A percentile compares a stretch with the other conserved stretches of the same genome.
Conservation (phyloP, 37 sponge, comb jelly and placozoan genomes). For the Ephydatia muelleri region DNA sequence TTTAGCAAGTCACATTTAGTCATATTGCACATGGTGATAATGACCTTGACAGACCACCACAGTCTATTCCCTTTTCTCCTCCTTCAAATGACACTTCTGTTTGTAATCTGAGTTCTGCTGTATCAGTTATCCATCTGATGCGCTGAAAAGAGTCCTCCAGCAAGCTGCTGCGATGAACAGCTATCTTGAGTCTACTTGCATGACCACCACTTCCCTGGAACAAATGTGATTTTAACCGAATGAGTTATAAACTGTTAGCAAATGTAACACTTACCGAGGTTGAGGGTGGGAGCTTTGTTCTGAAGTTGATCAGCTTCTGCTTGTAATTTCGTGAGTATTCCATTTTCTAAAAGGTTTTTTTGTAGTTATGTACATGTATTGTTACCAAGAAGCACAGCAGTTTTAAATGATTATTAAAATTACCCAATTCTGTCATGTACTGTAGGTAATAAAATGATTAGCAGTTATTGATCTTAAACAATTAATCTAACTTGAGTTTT, state of each 20-base stretch:
- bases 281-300: slow-evolving; percentile 48
- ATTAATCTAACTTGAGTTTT: too few relatives aligned
- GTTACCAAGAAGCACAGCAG: too few relatives aligned
- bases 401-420: too few relatives aligned
- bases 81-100: background rate
- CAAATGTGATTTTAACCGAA: too few relatives aligned
- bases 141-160: slow-evolving; percentile 83
- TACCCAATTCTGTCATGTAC: too few relatives aligned
- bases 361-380: too few relatives aligned
- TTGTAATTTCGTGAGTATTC: slow-evolving; percentile 84
- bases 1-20: too few relatives aligned
- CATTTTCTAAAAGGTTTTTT: too few relatives aligned
- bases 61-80: background rate
- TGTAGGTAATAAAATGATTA: too few relatives aligned
- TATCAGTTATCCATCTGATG: slow-evolving; percentile 68
- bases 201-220: too few relatives aligned
- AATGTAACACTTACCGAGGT: background rate
- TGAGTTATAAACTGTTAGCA: background rate
- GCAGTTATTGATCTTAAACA: too few relatives aligned
- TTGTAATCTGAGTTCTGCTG: background rate
- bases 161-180: slow-evolving; percentile 57
- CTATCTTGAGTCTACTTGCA: slow-evolving; percentile 83
- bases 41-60: background rate
- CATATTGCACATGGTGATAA: background rate
- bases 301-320: slow-evolving; percentile 80